Conservation (phyloP, 2,113 vertebrate species). For the Xiphophorus couchianus region DNA sequence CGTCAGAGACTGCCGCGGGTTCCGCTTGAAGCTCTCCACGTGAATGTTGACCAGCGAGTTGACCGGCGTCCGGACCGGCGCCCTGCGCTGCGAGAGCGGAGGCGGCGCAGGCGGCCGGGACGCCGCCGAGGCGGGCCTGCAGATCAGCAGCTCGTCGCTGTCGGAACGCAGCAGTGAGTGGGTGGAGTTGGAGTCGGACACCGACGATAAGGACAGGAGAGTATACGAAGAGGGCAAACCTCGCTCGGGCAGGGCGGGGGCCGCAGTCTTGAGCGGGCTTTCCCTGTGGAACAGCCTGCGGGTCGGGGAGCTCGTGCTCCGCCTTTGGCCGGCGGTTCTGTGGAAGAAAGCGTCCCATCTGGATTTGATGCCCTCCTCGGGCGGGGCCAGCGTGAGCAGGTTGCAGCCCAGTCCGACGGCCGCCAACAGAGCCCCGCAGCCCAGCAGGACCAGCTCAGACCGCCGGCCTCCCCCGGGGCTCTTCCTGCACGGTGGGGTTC, state of each 20-base stretch:
- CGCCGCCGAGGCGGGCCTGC: constrained; percentile 81
- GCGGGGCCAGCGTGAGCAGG: constrained; percentile 85
- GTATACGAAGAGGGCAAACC: constrained; percentile 83
- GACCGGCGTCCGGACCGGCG: constrained; percentile 74
- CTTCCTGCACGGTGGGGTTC: constrained; percentile 87
- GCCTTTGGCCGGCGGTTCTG: constrained; percentile 83
- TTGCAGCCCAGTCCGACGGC: constrained; percentile 92
- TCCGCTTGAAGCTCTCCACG: constrained; percentile 92
- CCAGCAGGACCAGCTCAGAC: constrained; percentile 89
- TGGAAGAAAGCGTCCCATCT: constrained; percentile 93
- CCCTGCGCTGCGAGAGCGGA: constrained; percentile 80
- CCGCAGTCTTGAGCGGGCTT: constrained; percentile 81
- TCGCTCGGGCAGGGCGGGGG: constrained; percentile 66
- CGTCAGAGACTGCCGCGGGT: constrained; percentile 94
- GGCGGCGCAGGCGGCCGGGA: constrained; percentile 58
- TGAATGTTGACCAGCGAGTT: constrained; percentile 93
- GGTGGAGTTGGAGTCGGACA: constrained; percentile 96
- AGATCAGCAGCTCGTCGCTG: constrained; percentile 91
- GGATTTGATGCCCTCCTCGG: constrained; percentile 84
- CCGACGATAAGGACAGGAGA: constrained; percentile 91
- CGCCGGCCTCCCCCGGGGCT: constrained; percentile 84
- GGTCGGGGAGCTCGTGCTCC: constrained; percentile 88
- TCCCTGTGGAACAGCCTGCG: constrained; percentile 91
- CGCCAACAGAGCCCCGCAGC: constrained; percentile 91
- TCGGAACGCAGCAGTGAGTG: constrained; percentile 92